A percentile compares a stretch with the other conserved stretches of the same genome.
Evolutionary conservation across 1,140 invertebrate genomes (phyloP).

Genomic region (Dreissena rostriformis): DNA sequence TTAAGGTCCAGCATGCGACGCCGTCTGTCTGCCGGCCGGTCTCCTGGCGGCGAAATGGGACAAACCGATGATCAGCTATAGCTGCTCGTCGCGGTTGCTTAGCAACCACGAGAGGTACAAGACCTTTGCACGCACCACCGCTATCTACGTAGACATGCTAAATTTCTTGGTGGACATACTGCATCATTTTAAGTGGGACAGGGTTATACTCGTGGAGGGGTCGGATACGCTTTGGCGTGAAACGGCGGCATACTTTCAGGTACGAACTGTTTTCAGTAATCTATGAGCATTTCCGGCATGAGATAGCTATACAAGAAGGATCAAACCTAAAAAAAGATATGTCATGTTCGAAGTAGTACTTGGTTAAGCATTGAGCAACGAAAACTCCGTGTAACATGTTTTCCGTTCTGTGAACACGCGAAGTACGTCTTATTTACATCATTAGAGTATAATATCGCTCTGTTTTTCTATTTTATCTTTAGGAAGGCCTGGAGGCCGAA

Average conservation of each 20-base stretch:
- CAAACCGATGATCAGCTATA: constrained; percentile 67
- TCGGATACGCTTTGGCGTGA: constrained; percentile 63
- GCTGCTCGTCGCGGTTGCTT: constrained; percentile 76
- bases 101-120: constrained; percentile 32
- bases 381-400: too few species aligned
- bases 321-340: too few species aligned
- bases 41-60: constrained; percentile 62
- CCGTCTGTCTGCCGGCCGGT: constrained; percentile 62
- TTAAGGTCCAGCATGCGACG: constrained; percentile 68
- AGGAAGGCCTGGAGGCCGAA: constrained; percentile 12
- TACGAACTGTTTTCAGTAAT: constrained; percentile 10
- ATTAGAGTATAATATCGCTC: too few species aligned
- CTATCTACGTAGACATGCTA: constrained; percentile 55
- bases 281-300: too few species aligned
- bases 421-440: too few species aligned
- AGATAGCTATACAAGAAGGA: too few species aligned
- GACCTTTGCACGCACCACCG: constrained; percentile 57
- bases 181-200: constrained; percentile 60
- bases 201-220: constrained; percentile 60
- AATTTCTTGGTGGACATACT: constrained; percentile 60
- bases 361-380: too few species aligned
- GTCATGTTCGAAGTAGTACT: too few species aligned
- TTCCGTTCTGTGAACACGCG: too few species aligned
- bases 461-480: neutral
- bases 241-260: constrained; percentile 59